Base-by-base conservation (phyloP, 2,113 vertebrate genomes). In the Psettodes erumei region DNA sequence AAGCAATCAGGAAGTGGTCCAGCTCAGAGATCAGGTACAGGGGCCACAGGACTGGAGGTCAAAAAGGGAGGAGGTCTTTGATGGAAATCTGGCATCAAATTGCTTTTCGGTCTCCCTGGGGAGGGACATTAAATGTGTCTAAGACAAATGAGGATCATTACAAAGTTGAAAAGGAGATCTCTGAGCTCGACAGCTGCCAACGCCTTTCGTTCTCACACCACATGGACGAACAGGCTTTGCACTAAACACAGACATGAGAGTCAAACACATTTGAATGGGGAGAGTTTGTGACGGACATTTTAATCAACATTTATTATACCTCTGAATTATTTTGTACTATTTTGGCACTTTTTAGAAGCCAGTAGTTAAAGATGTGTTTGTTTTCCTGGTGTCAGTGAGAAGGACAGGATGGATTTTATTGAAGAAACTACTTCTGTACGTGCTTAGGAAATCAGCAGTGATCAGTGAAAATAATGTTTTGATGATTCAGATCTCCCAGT, bases 181-280 rank as follows among this genome's bases (percentile, higher is more conserved):
- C 87, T 92, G 89, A 93, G 83, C 82, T 90, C 77, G 85, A 86
- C 84, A 40, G 79, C 77, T 92, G 86, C 65, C 86, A 59, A 7
- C 13, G 61, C 67, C 83, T n/a, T 86, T 81, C 9, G 43, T 87
- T 83, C 77, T 65, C 75, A 54, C 61, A 72, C 64, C 55, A 30
- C 58, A 54, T 18, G 69, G 74, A 79, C 51, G 77, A 86, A 88
- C 74, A 77, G 75, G 66, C 25, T 32, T 21, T 4, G 21, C 8
- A 15, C 62, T 79, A 72, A 79, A 88, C 79, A 81, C 67, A 77
- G 50, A 63, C 1, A 64, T 74, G 50, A 80, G 27, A 64, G 77
- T 85, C 86, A 89, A 90, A 91, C 88, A 88, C 86, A 25, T 70
- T 6, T 75, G 40, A 83, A 50, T 66, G 76, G 66, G 72, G 59